Conservation (phyloP, 2,113 vertebrate species). For the Arizona elegans region DNA sequence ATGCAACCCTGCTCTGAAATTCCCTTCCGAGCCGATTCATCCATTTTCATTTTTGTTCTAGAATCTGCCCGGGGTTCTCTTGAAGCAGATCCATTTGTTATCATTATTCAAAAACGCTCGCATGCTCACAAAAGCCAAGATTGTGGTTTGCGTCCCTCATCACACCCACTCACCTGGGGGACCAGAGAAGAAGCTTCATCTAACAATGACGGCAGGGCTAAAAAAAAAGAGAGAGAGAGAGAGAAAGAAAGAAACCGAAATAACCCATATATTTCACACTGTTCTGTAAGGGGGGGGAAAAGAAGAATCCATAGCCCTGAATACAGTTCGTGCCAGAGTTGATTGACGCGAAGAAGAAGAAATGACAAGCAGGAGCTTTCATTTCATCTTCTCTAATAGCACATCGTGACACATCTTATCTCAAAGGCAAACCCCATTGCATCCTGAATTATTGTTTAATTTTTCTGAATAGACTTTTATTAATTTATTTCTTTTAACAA, state of each 20-base stretch:
- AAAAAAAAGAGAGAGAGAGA: background rate
- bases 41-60: conserved; percentile 25
- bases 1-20: conserved; percentile 5
- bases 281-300: background rate
- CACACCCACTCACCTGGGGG: background rate
- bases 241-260: background rate
- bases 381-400: conserved; percentile 38
- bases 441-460: conserved; percentile 11
- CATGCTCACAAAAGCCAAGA: conserved; percentile 7
- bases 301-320: background rate
- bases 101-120: conserved; percentile 28
- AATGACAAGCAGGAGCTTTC: background rate
- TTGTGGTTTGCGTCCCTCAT: conserved; percentile 25
- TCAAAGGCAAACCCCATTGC: conserved; percentile 17
- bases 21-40: background rate
- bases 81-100: background rate
- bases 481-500: background rate
- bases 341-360: conserved; percentile 37
- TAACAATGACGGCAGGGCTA: conserved; percentile 17
- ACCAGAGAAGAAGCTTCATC: background rate
- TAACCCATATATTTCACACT: background rate
- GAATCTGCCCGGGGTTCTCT: conserved; percentile 14
- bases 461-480: background rate
- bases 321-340: conserved; percentile 18
- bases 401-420: conserved; percentile 31